Base-by-base conservation (phyloP, 2,797 vertebrate genomes). In the Sebastolobus altivelis region DNA sequence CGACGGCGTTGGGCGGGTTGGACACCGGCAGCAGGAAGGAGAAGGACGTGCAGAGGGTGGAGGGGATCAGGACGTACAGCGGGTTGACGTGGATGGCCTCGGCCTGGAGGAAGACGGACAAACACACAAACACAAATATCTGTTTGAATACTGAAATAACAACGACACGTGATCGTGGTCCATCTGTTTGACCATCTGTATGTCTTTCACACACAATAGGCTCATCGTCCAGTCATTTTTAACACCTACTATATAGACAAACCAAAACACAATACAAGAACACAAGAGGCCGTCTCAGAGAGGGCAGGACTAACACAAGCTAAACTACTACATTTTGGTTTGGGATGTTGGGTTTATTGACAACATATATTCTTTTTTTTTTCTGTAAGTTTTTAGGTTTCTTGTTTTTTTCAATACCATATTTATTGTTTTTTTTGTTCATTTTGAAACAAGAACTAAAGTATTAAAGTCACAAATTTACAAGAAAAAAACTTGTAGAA, bases 21-120 rank as follows among this genome's bases (percentile, higher is more conserved):
- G 98, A 95, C 49, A 97, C 97, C 0, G 97, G 98, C 67, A 99
- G 93, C 55, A 99, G 94, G 91, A 98, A 98, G 31, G 98, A 97
- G 88, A 98, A 99, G 22, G 97, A 99, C 5, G 97, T 98, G 79
- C 97, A 97, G 5, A 99, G 86, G 13, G 98, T 98, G 46, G 96
- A 66, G 20, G 98, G 98, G 90, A 99, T 96, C 88, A 99, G 91
- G 87, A 99, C 94, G 73, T 96, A 97, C 72, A 99, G 96, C 10
- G 97, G 97, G 74, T 99, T 98, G 81, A 98, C 93, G 0, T 91
- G 93, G 88, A 99, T 97, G 68, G 97, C 96, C 93, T 99, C 97
- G 37, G 98, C 96, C 98, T 99, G 77, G 54, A 59, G 37, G 10
- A 1, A 11, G 10, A 75, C 12, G 31, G 65, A 27, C n/a, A 25